phyloP scores from a whole-genome alignment of 2,797 vertebrate species.

The Pseudopleuronectes americanus region DNA sequence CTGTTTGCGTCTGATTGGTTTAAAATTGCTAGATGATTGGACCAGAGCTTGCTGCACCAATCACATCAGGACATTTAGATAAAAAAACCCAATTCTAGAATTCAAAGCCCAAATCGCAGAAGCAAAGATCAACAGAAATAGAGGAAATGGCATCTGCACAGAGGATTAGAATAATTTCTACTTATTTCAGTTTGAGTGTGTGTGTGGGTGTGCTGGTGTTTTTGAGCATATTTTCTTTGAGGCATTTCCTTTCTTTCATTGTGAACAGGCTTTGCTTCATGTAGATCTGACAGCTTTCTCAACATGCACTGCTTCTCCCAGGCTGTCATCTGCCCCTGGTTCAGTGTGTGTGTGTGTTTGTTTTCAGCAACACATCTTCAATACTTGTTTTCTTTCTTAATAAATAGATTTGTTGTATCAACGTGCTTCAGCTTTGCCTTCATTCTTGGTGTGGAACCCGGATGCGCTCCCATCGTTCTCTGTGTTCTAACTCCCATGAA shows the following conservation, averaged over 20 bases:
- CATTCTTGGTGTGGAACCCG: conserved; percentile 63
- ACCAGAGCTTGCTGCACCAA: conserved; percentile 13
- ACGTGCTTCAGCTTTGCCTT: conserved; percentile 58
- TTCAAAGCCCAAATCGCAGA: background rate
- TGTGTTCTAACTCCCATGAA: conserved; percentile 85
- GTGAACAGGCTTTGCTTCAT: conserved; percentile 61
- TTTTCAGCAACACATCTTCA: conserved; percentile 35
- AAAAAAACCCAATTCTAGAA: conserved; percentile 3
- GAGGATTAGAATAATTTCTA: conserved; percentile 26
- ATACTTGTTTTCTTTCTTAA: conserved; percentile 41
- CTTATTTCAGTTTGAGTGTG: background rate
- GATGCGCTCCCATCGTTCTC: conserved; percentile 70
- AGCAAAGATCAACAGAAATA: conserved; percentile 17
- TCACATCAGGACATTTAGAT: conserved; percentile 32
- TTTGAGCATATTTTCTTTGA: conserved; percentile 51
- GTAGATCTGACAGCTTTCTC: conserved; percentile 51
- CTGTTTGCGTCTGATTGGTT: background rate
- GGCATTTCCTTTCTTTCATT: conserved; percentile 57
- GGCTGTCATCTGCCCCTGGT: conserved; percentile 60
- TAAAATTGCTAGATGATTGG: conserved; percentile 25
- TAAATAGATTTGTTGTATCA: conserved; percentile 45
- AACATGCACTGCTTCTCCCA: conserved; percentile 76
- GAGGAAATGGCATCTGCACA: conserved; percentile 42
- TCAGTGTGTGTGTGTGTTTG: conserved; percentile 53
- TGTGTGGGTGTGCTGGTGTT: conserved; percentile 6